Evolutionary conservation across 2,113 vertebrate genomes (phyloP).

Genomic region (Vireo altiloquus): DNA sequence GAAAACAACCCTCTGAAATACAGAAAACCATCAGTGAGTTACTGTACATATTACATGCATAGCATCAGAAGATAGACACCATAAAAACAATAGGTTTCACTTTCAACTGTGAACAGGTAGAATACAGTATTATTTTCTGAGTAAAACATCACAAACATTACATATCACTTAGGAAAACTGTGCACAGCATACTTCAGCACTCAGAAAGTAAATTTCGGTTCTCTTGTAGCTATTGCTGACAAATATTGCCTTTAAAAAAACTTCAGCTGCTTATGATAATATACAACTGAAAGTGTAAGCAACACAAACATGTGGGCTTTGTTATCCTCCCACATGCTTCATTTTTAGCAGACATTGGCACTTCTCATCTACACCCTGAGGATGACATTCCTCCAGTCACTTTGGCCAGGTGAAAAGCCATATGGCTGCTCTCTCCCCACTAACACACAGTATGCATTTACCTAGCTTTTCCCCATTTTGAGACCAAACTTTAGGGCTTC

Average conservation of each 20-base stretch:
- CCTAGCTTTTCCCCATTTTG: neutral
- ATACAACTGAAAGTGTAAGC: neutral
- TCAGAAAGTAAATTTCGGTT: neutral
- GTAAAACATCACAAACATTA: slow-evolving; percentile 4
- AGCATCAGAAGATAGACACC: neutral
- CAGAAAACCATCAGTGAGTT: slow-evolving; percentile 4
- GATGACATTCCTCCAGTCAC: neutral
- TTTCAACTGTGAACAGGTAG: neutral
- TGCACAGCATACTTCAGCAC: neutral
- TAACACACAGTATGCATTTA: neutral
- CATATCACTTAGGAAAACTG: neutral
- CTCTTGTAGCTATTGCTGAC: slow-evolving; percentile 18
- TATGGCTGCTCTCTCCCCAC: neutral
- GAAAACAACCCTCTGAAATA: neutral
- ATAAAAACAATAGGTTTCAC: neutral
- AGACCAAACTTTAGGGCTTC: neutral
- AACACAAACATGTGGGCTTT: neutral
- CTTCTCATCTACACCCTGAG: neutral
- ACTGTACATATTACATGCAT: slow-evolving; percentile 13
- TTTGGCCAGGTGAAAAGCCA: neutral
- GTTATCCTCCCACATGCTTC: neutral
- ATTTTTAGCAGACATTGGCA: neutral
- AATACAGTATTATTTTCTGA: neutral
- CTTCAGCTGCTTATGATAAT: neutral
- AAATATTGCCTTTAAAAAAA: slow-evolving; percentile 45